Evolutionary conservation across 2,797 vertebrate species (phyloP), one percentile per base, ranked within the genome.

Genomic region (Eulemur rubriventer): DNA sequence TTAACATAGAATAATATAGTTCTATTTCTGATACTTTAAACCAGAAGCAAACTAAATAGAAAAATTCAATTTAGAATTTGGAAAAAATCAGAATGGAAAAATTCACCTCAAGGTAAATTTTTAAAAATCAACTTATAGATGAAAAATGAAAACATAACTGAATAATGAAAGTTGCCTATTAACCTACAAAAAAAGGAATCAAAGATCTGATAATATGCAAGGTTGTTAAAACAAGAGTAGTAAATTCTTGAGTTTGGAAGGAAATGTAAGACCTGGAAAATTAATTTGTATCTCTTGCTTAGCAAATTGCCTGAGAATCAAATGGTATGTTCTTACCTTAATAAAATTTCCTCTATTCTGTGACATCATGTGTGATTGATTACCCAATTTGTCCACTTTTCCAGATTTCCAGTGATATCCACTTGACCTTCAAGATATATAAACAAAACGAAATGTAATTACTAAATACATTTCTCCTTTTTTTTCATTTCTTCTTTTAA

Each of bases 381-480:
- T 97, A 89, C 20, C 48, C 76, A 98, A 95, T 96, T 95, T 94
- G 86, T 97, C 96, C 83, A 88, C 55, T 90, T 99, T 98, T 92
- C 99, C 99, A 97, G 99, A 99, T 96, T 97, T 99, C 99, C 99
- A 99, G 0, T 91, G 98, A 96, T 99, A 99, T 70, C 97, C 97
- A 96, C 97, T 98, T 89, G 98, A 98, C 97, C 98, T 99, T 98
- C 99, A 99, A 96, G 20, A 98, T 82, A 97, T 81, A 67, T 83
- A 82, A 92, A 97, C 26, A 24, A 94, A 61, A 26, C 1, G 91
- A 97, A 93, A 96, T 83, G 3, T 86, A 88, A 96, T 96, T 93
- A 87, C 3, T 83, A 76, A 86, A 86, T 38, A n/a, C 0, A 76
- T 83, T 7, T 50, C 48, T 97, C 55, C 65, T 95, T 73, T 81